These are phyloP conservation scores for Trichosurus vulpecula DNA, from an alignment of 2,797 vertebrate genomes.

Conservation along the genomic window DNA sequence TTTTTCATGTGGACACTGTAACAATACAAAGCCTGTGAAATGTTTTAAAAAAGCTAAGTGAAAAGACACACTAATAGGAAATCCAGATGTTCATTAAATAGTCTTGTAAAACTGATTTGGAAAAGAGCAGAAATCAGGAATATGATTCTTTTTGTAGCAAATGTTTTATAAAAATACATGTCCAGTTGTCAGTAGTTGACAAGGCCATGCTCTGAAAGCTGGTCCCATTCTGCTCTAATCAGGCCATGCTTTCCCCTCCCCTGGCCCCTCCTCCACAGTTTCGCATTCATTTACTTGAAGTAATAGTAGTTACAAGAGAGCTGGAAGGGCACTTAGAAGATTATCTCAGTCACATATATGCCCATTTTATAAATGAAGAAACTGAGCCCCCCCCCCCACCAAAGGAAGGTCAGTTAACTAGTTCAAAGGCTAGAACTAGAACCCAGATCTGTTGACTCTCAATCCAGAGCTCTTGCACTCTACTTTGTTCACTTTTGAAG, in stretches of 20 bases:
- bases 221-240: background rate
- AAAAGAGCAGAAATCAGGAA: background rate
- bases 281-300: background rate
- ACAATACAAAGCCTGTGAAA: constrained; percentile 63
- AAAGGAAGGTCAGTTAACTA: background rate
- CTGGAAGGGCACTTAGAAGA: background rate
- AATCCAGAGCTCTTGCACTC: background rate
- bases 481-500: background rate
- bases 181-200: background rate
- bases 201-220: background rate
- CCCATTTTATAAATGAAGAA: background rate
- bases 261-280: background rate
- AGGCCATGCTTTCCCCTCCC: background rate
- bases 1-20: constrained; percentile 12
- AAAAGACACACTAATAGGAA: constrained; percentile 60
- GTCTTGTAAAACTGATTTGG: background rate
- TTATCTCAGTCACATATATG: background rate
- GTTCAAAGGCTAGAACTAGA: background rate
- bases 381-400: background rate
- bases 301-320: background rate
- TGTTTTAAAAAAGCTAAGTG: constrained; percentile 54
- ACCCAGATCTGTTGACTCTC: background rate
- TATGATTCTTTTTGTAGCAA: background rate
- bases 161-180: constrained; percentile 10
- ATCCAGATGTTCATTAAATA: background rate